phyloP scores from a whole-genome alignment of 2,113 vertebrate genomes.

The Bujurquina vittata region DNA sequence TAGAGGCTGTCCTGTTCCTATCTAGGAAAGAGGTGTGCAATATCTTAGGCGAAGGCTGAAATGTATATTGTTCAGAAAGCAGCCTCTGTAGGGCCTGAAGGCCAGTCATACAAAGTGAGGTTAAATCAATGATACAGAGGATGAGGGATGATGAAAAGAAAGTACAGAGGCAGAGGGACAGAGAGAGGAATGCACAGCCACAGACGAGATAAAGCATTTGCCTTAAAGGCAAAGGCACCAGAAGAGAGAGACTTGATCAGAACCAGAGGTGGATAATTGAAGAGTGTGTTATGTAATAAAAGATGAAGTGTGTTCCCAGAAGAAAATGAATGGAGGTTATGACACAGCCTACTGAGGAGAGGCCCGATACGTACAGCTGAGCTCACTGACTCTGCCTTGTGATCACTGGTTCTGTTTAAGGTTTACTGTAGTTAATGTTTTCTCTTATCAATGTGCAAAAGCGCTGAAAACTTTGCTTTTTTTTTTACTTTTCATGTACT shows the following conservation, averaged over 20 bases:
- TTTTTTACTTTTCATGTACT: background rate
- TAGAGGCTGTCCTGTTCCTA: conserved; percentile 74
- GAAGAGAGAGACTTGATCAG: conserved; percentile 46
- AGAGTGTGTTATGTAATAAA: conserved; percentile 36
- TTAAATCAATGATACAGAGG: conserved; percentile 62
- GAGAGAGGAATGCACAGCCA: conserved; percentile 22
- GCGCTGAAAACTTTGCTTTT: background rate
- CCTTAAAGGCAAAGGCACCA: conserved; percentile 46
- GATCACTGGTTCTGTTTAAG: background rate
- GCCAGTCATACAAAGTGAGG: conserved; percentile 44
- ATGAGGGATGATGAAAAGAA: conserved; percentile 55
- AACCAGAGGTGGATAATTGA: conserved; percentile 55
- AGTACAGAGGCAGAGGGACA: conserved; percentile 34
- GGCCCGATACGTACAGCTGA: background rate
- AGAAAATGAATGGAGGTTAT: conserved; percentile 15
- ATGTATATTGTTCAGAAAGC: background rate
- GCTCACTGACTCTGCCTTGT: background rate
- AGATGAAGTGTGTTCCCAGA: conserved; percentile 34
- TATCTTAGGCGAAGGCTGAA: conserved; percentile 11
- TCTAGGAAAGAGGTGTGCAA: conserved; percentile 5
- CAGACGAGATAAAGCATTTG: conserved; percentile 36
- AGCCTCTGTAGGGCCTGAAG: conserved; percentile 23
- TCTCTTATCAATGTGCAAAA: background rate
- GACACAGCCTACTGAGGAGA: background rate
- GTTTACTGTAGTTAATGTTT: background rate